A percentile compares a stretch with the other conserved stretches of the same genome.
These are phyloP conservation scores for Fabriciana adippe DNA, from an alignment of 2,888 invertebrate species.

Conservation along the genomic window DNA sequence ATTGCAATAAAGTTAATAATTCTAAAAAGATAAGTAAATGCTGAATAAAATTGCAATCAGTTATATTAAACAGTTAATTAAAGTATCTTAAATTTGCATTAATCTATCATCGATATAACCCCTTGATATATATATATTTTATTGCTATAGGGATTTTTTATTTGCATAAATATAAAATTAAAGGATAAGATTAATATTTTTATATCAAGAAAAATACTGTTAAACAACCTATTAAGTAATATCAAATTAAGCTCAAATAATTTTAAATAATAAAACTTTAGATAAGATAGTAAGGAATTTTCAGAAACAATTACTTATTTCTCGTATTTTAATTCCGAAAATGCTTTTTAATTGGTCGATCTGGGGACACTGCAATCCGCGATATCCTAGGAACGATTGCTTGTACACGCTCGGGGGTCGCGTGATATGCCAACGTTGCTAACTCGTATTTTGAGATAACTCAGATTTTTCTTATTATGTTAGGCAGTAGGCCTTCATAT, in stretches of 20 bases:
- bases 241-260: no score
- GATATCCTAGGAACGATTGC: conserved; percentile 51
- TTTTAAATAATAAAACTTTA: no score
- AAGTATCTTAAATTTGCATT: conserved; percentile 21
- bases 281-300: neutral
- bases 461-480: conserved; percentile 1
- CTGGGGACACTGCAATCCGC: conserved; percentile 30
- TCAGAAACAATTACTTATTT: conserved; percentile 20
- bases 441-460: conserved; percentile 37
- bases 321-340: conserved; percentile 28
- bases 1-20: conserved; percentile 16
- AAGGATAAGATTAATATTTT: no score
- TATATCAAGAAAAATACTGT: no score
- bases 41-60: conserved; percentile 9
- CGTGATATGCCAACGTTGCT: conserved; percentile 72
- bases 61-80: conserved; percentile 30
- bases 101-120: neutral
- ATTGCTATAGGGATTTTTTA: neutral
- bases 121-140: neutral
- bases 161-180: neutral
- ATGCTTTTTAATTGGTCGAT: conserved; percentile 37
- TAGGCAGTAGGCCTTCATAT: conserved; percentile 1
- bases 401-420: conserved; percentile 54
- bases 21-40: neutral
- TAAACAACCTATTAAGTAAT: no score